A percentile compares a stretch with the other conserved stretches of the same genome.
Evolutionary conservation across 2,797 vertebrate species (phyloP).

Genomic region (Smutsia gigantea): DNA sequence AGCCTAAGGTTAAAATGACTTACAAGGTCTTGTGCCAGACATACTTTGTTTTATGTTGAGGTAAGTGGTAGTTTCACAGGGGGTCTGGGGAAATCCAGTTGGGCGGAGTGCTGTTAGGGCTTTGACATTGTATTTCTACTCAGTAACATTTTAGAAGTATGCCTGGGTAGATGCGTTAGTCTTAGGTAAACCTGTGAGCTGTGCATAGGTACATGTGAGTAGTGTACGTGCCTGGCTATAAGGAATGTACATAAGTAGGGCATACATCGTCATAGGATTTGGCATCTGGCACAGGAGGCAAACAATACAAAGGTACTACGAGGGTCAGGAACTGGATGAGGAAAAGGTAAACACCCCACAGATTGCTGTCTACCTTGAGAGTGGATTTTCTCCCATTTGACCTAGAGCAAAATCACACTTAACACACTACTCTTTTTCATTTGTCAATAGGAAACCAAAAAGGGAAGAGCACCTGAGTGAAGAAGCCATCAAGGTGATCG

Average conservation of each 20-base stretch:
- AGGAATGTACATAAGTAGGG: not conserved
- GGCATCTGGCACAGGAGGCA: not conserved
- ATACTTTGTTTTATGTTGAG: not conserved
- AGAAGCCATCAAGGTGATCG: slow-evolving; percentile 90
- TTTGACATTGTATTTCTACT: not conserved
- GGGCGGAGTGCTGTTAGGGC: not conserved
- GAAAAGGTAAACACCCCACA: not conserved
- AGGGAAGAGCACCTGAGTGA: slow-evolving; percentile 91
- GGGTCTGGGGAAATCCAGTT: not conserved
- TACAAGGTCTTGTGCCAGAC: not conserved
- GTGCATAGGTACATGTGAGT: not conserved
- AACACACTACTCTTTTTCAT: slow-evolving; percentile 72
- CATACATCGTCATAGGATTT: not conserved
- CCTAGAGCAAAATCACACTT: slow-evolving; percentile 38
- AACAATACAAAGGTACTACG: not conserved
- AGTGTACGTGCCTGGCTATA: not conserved
- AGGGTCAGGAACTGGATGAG: not conserved
- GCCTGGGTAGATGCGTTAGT: not conserved
- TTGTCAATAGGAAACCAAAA: slow-evolving; percentile 88
- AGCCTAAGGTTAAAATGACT: slow-evolving; percentile 51
- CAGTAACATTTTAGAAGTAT: not conserved
- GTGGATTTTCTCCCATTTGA: not conserved
- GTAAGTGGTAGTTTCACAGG: slow-evolving; percentile 53
- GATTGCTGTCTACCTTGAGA: not conserved
- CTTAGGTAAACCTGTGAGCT: not conserved